A percentile compares a stretch with the other conserved stretches of the same genome.
Evolutionary conservation across 2,797 vertebrate genomes (phyloP).

Genomic region (Hoplostethus atlanticus): DNA sequence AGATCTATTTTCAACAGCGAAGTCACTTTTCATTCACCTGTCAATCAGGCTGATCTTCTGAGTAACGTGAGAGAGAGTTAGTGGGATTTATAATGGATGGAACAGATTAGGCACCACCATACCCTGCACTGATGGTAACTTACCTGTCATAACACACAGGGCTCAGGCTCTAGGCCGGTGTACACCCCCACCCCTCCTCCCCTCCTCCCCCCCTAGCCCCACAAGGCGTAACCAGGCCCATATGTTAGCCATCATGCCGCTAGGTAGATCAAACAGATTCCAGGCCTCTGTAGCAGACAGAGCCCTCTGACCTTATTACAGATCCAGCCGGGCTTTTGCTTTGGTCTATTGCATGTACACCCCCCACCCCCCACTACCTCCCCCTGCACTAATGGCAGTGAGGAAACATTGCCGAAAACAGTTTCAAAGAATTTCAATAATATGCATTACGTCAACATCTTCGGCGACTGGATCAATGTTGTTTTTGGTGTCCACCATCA

Average conservation of each 20-base stretch:
- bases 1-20: neutral
- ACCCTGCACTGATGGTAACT: constrained; percentile 26
- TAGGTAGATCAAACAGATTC: constrained; percentile 53
- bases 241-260: constrained; percentile 29
- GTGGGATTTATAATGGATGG: constrained; percentile 30
- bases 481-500: neutral
- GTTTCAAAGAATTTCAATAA: too few relatives aligned
- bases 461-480: too few relatives aligned
- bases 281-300: constrained; percentile 30
- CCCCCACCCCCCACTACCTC: neutral
- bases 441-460: too few relatives aligned
- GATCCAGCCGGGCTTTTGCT: constrained; percentile 30
- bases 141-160: constrained; percentile 43
- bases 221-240: constrained; percentile 56
- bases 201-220: neutral
- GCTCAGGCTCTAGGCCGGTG: constrained; percentile 1
- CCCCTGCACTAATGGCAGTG: neutral
- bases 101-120: constrained; percentile 36
- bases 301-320: constrained; percentile 31
- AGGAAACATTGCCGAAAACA: too few relatives aligned
- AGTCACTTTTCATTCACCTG: constrained; percentile 21
- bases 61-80: constrained; percentile 19
- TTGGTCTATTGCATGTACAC: constrained; percentile 38
- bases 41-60: constrained; percentile 10
- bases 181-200: neutral